A percentile compares a stretch with the other conserved stretches of the same genome.
Conservation (phyloP, 2,797 vertebrate species). For the Sorex maritimensis region DNA sequence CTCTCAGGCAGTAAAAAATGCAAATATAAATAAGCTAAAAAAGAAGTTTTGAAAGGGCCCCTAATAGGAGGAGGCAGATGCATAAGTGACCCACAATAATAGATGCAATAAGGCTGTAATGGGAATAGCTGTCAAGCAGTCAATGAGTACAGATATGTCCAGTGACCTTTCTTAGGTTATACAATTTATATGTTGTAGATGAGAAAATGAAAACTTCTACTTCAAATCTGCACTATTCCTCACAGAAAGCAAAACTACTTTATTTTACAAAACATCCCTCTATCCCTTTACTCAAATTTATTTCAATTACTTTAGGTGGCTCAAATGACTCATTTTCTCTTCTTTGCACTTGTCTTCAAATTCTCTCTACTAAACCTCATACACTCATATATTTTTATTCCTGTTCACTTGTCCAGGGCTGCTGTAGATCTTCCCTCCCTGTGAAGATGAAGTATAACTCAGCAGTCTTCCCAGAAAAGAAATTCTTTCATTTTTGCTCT, state of each 20-base stretch:
- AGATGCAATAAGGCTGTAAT: neutral
- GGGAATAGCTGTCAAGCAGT: neutral
- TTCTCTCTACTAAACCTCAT: neutral
- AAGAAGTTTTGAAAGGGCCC: conserved; percentile 1
- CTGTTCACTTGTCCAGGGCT: neutral
- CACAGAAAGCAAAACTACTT: neutral
- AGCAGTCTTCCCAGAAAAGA: conserved; percentile 7
- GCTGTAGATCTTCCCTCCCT: conserved; percentile 22
- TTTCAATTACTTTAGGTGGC: conserved; percentile 49
- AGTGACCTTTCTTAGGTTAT: neutral
- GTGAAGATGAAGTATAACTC: conserved; percentile 49
- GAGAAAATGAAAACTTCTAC: conserved; percentile 12
- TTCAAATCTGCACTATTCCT: neutral
- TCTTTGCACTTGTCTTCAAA: neutral
- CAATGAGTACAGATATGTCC: neutral
- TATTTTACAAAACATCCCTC: neutral
- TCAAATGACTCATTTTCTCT: neutral
- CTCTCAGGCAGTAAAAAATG: conserved; percentile 14
- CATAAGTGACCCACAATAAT: neutral
- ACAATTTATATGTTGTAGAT: neutral
- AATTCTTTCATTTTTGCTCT: neutral
- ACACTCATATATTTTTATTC: neutral
- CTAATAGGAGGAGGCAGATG: neutral
- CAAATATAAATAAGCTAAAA: conserved; percentile 34
- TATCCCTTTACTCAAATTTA: neutral